Conservation (phyloP, 2,888 invertebrate genomes). For the Protophormia terraenovae region DNA sequence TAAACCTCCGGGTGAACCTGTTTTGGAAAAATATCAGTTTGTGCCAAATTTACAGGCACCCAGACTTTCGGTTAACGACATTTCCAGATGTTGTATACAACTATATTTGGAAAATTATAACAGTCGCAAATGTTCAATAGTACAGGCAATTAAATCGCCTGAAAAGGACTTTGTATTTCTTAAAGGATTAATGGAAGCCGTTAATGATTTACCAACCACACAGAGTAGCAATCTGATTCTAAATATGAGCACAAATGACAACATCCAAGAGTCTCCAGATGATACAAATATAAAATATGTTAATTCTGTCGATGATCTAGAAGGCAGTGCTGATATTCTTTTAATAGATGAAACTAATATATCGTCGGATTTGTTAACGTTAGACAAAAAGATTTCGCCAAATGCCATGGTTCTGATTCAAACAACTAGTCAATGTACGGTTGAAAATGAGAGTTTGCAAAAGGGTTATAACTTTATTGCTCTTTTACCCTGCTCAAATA, state of each 20-base stretch:
- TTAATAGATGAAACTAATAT: constrained; percentile 14
- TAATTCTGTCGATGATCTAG: neutral
- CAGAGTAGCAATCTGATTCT: constrained; percentile 84
- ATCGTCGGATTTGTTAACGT: neutral
- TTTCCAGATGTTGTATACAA: constrained; percentile 85
- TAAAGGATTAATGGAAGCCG: constrained; percentile 82
- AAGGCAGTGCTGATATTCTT: constrained; percentile 9
- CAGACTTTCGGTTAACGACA: constrained; percentile 77
- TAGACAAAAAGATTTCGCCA: neutral
- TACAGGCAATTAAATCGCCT: constrained; percentile 83
- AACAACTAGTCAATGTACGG: neutral
- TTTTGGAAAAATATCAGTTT: constrained; percentile 88
- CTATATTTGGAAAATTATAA: constrained; percentile 86
- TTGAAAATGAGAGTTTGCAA: neutral
- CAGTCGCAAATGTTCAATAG: constrained; percentile 81
- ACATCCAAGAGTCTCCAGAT: neutral
- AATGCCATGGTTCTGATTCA: constrained; percentile 31
- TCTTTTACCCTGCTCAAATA: neutral
- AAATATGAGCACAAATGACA: neutral
- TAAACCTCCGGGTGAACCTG: constrained; percentile 86
- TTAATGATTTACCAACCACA: constrained; percentile 85
- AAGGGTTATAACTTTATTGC: neutral
- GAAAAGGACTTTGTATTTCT: constrained; percentile 82
- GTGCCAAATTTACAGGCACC: constrained; percentile 83
- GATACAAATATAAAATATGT: neutral